These are phyloP conservation scores for Hylaeus anthracinus DNA, from an alignment of 1,140 invertebrate genomes.

Conservation along the genomic window DNA sequence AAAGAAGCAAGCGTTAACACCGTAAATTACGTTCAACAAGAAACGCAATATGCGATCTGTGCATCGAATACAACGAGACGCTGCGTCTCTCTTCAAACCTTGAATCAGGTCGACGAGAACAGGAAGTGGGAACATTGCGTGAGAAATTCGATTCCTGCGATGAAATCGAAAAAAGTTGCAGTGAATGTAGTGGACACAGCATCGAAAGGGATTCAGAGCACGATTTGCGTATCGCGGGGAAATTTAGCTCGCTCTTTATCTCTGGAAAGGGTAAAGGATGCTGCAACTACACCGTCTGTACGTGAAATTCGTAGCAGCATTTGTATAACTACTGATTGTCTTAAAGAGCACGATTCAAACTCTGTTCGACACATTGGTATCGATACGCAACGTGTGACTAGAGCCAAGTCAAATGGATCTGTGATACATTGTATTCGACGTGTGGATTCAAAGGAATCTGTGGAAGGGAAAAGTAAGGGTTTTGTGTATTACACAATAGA, in stretches of 20 bases:
- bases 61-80: background rate
- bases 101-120: background rate
- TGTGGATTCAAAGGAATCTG: background rate
- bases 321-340: background rate
- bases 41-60: constrained; percentile 12
- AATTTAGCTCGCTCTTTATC: background rate
- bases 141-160: background rate
- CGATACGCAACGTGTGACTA: background rate
- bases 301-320: background rate
- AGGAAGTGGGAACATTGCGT: background rate
- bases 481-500: background rate
- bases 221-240: constrained; percentile 3
- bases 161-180: constrained; percentile 1
- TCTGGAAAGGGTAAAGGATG: background rate
- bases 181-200: constrained; percentile 1
- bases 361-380: background rate
- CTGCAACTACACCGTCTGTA: constrained; percentile 3
- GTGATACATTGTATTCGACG: background rate
- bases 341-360: background rate
- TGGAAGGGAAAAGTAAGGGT: constrained; percentile 4
- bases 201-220: constrained; percentile 23
- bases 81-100: constrained; percentile 1
- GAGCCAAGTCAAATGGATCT: background rate
- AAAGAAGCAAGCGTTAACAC: background rate
- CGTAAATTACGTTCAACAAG: background rate